A percentile compares a stretch with the other conserved stretches of the same genome.
phyloP scores from a whole-genome alignment of 2,888 invertebrate genomes.

The Acanthosepion esculentum region DNA sequence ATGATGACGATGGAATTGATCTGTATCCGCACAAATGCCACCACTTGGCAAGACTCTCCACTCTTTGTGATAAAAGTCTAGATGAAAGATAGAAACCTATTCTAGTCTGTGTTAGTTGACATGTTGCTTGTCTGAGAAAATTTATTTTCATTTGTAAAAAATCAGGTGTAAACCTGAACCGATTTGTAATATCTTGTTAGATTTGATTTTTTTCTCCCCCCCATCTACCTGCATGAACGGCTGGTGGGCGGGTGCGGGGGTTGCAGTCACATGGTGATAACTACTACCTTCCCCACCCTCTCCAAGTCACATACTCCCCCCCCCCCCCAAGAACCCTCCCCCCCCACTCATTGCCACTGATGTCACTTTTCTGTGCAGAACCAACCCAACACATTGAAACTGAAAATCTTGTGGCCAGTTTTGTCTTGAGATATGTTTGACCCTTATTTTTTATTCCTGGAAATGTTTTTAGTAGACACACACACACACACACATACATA shows the following conservation, averaged over 20 bases:
- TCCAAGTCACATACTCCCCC: too few species aligned
- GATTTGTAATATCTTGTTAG: background rate
- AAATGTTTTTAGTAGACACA: too few species aligned
- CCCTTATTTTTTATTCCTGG: too few species aligned
- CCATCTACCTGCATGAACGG: background rate
- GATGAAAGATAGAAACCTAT: conserved; percentile 42
- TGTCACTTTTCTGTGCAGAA: too few species aligned
- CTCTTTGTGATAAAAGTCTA: conserved; percentile 46
- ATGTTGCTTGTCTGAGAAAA: conserved; percentile 41
- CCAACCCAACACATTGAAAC: too few species aligned
- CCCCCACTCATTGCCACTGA: too few species aligned
- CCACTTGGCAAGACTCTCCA: background rate
- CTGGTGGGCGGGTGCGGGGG: background rate
- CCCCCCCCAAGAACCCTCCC: too few species aligned
- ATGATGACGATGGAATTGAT: conserved; percentile 25
- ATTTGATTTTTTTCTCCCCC: too few species aligned
- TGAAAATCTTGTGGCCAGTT: too few species aligned
- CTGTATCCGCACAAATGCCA: conserved; percentile 42
- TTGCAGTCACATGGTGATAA: background rate
- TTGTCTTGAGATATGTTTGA: too few species aligned
- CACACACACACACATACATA: too few species aligned
- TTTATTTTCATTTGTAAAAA: conserved; percentile 45
- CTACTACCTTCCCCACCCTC: background rate
- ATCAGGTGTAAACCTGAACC: background rate
- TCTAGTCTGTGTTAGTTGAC: conserved; percentile 39